Percentiles rank a stretch among this genome's conserved stretches.
Conservation (phyloP, 1,140 invertebrate genomes). For the Drosophila sp. region DNA sequence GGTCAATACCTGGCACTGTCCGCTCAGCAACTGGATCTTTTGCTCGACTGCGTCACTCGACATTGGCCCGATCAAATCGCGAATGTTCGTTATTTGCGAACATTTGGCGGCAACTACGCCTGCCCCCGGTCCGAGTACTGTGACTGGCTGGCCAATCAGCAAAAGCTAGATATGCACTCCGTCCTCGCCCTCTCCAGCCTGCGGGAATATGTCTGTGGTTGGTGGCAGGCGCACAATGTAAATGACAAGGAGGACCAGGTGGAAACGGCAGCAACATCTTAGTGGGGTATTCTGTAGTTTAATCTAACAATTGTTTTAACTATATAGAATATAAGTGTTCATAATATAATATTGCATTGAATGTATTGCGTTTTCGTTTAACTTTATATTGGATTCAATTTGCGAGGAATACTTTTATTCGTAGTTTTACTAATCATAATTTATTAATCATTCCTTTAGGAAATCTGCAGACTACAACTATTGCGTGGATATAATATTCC, state of each 20-base stretch:
- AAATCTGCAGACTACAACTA: conserved; percentile 27
- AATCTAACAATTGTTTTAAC: conserved; percentile 21
- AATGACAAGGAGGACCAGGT: background rate
- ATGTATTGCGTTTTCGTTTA: background rate
- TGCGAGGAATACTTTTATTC: background rate
- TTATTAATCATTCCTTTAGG: too few relatives aligned
- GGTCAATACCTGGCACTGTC: conserved; percentile 51
- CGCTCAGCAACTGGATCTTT: conserved; percentile 46
- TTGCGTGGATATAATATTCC: conserved; percentile 87
- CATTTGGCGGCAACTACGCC: conserved; percentile 63
- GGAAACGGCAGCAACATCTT: background rate
- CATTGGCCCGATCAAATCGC: conserved; percentile 65
- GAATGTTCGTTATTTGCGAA: conserved; percentile 54
- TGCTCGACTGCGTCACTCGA: conserved; percentile 64
- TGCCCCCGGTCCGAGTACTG: conserved; percentile 59
- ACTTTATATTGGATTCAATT: background rate
- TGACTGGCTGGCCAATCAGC: conserved; percentile 51
- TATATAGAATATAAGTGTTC: conserved; percentile 11
- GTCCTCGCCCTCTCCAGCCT: conserved; percentile 70
- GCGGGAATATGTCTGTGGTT: conserved; percentile 61
- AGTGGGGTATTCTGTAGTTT: conserved; percentile 18
- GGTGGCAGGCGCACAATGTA: conserved; percentile 57
- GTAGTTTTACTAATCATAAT: too few relatives aligned
- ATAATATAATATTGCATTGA: conserved; percentile 22
- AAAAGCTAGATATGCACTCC: conserved; percentile 51